Evolutionary conservation across 2,113 vertebrate species (phyloP).

Genomic region (Thamnaconus septentrionalis): DNA sequence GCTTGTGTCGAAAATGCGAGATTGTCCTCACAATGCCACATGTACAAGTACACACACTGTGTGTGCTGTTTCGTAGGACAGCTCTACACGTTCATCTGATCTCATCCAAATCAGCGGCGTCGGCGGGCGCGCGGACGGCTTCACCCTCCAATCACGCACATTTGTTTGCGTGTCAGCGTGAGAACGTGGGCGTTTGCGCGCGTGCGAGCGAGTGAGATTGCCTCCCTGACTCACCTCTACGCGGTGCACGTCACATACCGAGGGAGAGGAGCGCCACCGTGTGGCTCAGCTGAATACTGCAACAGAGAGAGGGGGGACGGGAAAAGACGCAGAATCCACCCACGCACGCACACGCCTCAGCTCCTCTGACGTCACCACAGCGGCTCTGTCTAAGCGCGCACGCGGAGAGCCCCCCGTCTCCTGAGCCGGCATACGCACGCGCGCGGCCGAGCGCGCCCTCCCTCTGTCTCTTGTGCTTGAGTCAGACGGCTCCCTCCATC

Average conservation of each 20-base stretch:
- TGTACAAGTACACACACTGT: no score
- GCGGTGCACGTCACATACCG: background rate
- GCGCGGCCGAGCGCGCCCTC: no score
- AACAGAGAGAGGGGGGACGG: background rate
- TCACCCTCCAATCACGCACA: slow-evolving; percentile 32
- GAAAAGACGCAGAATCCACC: slow-evolving; percentile 28
- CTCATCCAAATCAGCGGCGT: no score
- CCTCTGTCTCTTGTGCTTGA: slow-evolving; percentile 21
- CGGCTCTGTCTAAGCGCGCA: background rate
- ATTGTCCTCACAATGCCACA: no score
- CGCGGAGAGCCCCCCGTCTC: background rate
- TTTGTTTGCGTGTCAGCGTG: background rate
- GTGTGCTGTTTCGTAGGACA: no score
- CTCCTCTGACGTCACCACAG: slow-evolving; percentile 43
- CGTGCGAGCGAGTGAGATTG: background rate
- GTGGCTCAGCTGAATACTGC: slow-evolving; percentile 19
- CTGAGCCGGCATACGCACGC: background rate
- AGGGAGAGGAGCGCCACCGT: slow-evolving; percentile 36
- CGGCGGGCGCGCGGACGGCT: background rate
- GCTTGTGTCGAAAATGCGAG: no score
- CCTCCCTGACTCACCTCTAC: slow-evolving; percentile 32
- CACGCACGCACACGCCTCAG: slow-evolving; percentile 5
- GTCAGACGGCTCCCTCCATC: slow-evolving; percentile 51
- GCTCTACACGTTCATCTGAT: no score
- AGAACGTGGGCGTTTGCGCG: background rate